A percentile compares a stretch with the other conserved stretches of the same genome.
Evolutionary conservation across 2,888 invertebrate genomes (phyloP).

Genomic region (Eledona agricola): DNA sequence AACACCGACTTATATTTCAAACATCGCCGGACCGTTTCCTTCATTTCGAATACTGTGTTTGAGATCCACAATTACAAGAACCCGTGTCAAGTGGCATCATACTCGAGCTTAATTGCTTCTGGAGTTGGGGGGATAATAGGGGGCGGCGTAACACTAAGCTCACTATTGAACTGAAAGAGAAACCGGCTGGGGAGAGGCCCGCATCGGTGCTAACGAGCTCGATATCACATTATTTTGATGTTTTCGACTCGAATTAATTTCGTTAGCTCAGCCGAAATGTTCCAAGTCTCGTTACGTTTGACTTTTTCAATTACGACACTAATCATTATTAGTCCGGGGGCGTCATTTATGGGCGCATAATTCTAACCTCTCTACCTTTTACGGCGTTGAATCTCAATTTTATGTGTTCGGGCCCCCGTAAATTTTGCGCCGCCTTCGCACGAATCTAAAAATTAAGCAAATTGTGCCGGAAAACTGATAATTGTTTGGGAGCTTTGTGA

Average conservation of each 20-base stretch:
- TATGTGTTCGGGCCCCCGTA: too few relatives aligned
- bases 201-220: conserved; percentile 27
- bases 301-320: conserved; percentile 15
- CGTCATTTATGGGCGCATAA: too few relatives aligned
- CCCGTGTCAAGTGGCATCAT: conserved; percentile 40
- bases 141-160: conserved; percentile 27
- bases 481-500: too few relatives aligned
- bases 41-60: conserved; percentile 34
- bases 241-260: conserved; percentile 31
- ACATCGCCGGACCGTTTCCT: too few relatives aligned
- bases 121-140: conserved; percentile 35
- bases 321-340: too few relatives aligned
- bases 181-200: conserved; percentile 28
- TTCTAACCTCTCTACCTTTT: too few relatives aligned
- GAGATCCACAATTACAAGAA: conserved; percentile 32
- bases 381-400: too few relatives aligned
- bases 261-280: conserved; percentile 14
- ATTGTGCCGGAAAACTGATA: too few relatives aligned
- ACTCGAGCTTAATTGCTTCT: conserved; percentile 39
- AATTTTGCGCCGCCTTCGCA: too few relatives aligned
- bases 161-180: conserved; percentile 34
- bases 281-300: too few relatives aligned
- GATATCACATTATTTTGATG: conserved; percentile 31
- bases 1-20: too few relatives aligned
- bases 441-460: too few relatives aligned